These are phyloP conservation scores for Polypedilum pembai DNA, from an alignment of 1,140 invertebrate genomes.

Conservation along the genomic window DNA sequence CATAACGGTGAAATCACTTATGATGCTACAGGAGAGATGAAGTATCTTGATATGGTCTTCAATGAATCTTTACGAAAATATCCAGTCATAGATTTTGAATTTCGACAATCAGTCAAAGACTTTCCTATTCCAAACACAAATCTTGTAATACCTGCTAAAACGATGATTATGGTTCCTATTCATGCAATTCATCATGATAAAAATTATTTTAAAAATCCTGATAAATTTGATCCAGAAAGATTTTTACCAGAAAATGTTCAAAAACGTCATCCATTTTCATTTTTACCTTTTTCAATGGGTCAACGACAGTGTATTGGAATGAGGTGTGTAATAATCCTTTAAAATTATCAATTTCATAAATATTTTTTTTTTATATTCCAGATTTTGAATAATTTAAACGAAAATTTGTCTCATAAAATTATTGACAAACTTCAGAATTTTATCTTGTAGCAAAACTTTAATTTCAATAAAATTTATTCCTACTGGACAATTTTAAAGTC, in stretches of 20 bases:
- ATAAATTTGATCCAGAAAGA: constrained; percentile 64
- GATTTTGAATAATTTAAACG: constrained; percentile 1
- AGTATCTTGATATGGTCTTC: constrained; percentile 39
- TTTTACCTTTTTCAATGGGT: constrained; percentile 51
- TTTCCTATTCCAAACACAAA: constrained; percentile 49
- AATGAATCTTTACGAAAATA: constrained; percentile 46
- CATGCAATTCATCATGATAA: constrained; percentile 55
- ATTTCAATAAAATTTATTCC: neutral
- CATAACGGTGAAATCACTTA: constrained; percentile 42
- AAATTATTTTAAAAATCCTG: constrained; percentile 59
- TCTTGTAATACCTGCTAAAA: constrained; percentile 47
- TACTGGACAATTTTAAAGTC: neutral
- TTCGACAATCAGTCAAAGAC: constrained; percentile 44
- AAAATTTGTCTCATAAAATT: constrained; percentile 14
- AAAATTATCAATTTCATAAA: constrained; percentile 45
- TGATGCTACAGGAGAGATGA: constrained; percentile 38
- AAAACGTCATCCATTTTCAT: constrained; percentile 43
- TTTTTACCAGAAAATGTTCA: constrained; percentile 52
- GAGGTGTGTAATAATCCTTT: neutral
- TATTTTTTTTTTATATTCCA: constrained; percentile 35
- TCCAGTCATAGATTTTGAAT: constrained; percentile 37
- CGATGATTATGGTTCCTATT: constrained; percentile 50
- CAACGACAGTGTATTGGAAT: constrained; percentile 52
- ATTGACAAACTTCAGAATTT: constrained; percentile 34
- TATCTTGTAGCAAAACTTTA: neutral